These are phyloP conservation scores for Gila orcuttii DNA, from an alignment of 2,113 vertebrate genomes.

Conservation along the genomic window DNA sequence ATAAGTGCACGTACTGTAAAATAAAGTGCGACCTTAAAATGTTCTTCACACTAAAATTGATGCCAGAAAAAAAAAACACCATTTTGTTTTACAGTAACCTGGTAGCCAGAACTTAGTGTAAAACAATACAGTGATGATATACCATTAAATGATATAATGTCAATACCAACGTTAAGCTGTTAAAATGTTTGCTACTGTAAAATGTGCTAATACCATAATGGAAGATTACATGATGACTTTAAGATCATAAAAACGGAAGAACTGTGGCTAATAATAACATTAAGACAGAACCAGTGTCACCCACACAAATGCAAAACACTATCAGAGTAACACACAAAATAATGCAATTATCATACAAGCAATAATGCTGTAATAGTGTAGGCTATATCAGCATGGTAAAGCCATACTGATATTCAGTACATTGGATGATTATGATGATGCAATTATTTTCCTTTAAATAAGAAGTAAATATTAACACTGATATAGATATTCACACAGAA, in stretches of 20 bases:
- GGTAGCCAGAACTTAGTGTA: not conserved
- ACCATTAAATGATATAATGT: not conserved
- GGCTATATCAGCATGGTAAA: slow-evolving; percentile 3
- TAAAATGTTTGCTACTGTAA: not conserved
- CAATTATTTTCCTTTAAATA: not conserved
- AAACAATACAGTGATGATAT: not conserved
- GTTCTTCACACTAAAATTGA: not conserved
- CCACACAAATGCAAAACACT: slow-evolving; percentile 11
- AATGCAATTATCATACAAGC: not conserved
- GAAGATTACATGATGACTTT: not conserved
- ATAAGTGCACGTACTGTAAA: no score
- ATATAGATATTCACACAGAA: not conserved
- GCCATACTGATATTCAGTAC: not conserved
- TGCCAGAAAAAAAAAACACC: not conserved
- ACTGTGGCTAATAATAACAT: not conserved
- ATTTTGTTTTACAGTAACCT: not conserved
- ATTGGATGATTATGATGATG: not conserved
- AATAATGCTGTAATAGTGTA: not conserved
- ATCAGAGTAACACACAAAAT: not conserved
- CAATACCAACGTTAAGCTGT: not conserved
- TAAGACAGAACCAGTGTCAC: not conserved
- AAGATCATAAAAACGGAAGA: not conserved
- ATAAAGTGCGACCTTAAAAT: no score
- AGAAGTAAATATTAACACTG: not conserved
- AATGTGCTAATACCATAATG: not conserved